Evolutionary conservation across 2,797 vertebrate species (phyloP).

Genomic region (Neosalanx taihuensis): DNA sequence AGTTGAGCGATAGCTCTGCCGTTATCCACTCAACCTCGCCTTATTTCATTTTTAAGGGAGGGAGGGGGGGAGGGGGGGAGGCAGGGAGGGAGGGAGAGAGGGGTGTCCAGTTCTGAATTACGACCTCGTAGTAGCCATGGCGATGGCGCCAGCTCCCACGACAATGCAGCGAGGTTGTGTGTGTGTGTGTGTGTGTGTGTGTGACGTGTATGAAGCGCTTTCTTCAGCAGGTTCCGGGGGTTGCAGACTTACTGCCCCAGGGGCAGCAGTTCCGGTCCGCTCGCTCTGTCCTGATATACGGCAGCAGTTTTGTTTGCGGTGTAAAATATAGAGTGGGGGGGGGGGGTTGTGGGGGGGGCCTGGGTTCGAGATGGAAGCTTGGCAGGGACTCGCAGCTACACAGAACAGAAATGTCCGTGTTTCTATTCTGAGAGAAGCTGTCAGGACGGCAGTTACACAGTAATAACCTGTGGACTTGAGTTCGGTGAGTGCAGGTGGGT

Average conservation of each 20-base stretch:
- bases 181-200: neutral
- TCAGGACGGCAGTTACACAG: neutral
- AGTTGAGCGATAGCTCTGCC: slow-evolving; percentile 47
- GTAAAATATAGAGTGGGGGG: slow-evolving; percentile 10
- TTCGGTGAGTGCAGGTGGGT: neutral
- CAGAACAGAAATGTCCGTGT: neutral
- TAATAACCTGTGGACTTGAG: neutral
- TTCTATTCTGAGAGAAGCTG: neutral
- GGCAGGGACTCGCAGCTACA: neutral
- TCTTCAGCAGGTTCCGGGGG: slow-evolving; percentile 48
- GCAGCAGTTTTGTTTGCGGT: slow-evolving; percentile 59
- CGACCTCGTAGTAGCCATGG: slow-evolving; percentile 50
- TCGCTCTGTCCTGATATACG: slow-evolving; percentile 61
- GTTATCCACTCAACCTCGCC: slow-evolving; percentile 20
- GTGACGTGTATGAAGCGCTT: slow-evolving; percentile 13
- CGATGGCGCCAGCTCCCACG: slow-evolving; percentile 40
- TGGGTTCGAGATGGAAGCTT: neutral
- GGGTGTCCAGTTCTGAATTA: neutral
- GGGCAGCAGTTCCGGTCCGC: slow-evolving; percentile 42
- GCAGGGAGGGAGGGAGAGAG: no score
- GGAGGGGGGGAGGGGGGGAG: no score
- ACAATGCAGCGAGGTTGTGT: slow-evolving; percentile 26
- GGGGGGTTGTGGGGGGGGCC: no score
- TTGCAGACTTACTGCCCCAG: slow-evolving; percentile 60
- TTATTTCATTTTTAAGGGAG: slow-evolving; percentile 21